Evolutionary conservation across 2,888 invertebrate genomes (phyloP), one percentile per base, ranked within the genome.

Genomic region (Phymatocera aterrima): DNA sequence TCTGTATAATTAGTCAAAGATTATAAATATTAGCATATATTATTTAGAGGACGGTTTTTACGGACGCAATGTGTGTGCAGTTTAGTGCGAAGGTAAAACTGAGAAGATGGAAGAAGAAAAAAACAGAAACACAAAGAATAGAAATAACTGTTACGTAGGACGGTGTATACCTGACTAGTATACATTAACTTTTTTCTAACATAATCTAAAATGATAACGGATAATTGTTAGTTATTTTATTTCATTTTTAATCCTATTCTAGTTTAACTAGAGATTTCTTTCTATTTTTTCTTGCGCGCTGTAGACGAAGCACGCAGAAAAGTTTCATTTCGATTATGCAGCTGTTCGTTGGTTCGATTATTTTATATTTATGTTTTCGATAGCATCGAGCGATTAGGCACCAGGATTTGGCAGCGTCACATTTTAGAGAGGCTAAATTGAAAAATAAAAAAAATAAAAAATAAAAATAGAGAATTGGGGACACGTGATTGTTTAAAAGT

Each of bases 141-240:
- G 77, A 77, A 79, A 78, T 83, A 79, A 72, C 64, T 78, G 81
- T 80, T 80, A 77, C 84, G 82, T 83, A 88, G 87, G 87, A 87
- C 84, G 86, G 87, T 85, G 88, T 88, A 88, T 88, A 88, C 88
- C 88, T 86, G 88, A 88, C 88, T 88, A 88, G 88, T 87, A 86
- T 88, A 87, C 87, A 85, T 75, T 83, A 84, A 81, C 77, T 77
- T 77, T 24, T 72, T 77, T 77, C 78, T 80, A 77, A 78, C 78
- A 78, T 48, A 78, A n/a, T 81, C 60, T 79, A 68, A 79, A 78
- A 48, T 6, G 40, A 78, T 34, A 37, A 72, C 12, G 28, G 48
- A 79, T 40, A 78, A 54, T 78, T 79, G 79, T 78, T 61, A 77
- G 61, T 31, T 64, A 64, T 37, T 37, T 37, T 64, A 51, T 51